Percentiles rank a stretch among this genome's conserved stretches.
Evolutionary conservation across 2,113 vertebrate genomes (phyloP).

Genomic region (Oplegnathus fasciatus): DNA sequence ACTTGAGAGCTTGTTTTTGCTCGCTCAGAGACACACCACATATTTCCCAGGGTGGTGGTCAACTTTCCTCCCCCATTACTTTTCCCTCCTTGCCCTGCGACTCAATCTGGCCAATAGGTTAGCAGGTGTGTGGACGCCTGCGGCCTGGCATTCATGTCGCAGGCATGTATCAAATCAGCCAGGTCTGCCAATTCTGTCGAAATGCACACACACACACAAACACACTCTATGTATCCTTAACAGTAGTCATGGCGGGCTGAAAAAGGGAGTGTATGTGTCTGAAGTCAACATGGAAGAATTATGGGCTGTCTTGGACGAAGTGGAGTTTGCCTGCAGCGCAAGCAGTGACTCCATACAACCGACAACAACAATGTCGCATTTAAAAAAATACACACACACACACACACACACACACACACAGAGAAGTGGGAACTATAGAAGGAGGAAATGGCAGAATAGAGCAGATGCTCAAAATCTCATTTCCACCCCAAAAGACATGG

Average conservation of each 20-base stretch:
- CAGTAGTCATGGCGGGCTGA: constrained; percentile 39
- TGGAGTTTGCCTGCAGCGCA: constrained; percentile 61
- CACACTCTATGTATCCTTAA: neutral
- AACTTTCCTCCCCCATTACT: constrained; percentile 61
- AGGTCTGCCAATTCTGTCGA: constrained; percentile 10
- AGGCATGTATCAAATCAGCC: constrained; percentile 65
- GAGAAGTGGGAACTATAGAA: neutral
- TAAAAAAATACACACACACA: constrained; percentile 2
- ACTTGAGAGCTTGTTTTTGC: constrained; percentile 59
- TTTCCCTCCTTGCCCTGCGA: neutral
- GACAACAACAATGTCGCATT: constrained; percentile 39
- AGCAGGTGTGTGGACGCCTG: constrained; percentile 32
- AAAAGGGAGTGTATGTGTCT: constrained; percentile 37
- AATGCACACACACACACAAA: neutral
- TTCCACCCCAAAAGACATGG: constrained; percentile 61
- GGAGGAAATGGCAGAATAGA: constrained; percentile 41
- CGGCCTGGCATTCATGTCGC: constrained; percentile 33
- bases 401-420: neutral
- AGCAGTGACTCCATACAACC: constrained; percentile 30
- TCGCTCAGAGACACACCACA: constrained; percentile 57
- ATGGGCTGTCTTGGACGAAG: constrained; percentile 59
- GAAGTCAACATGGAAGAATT: constrained; percentile 64
- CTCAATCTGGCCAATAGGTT: constrained; percentile 55
- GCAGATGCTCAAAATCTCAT: constrained; percentile 58
- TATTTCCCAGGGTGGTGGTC: constrained; percentile 76